Conservation (phyloP, 2,797 vertebrate species). For the Chlorospingus flavigularis region DNA sequence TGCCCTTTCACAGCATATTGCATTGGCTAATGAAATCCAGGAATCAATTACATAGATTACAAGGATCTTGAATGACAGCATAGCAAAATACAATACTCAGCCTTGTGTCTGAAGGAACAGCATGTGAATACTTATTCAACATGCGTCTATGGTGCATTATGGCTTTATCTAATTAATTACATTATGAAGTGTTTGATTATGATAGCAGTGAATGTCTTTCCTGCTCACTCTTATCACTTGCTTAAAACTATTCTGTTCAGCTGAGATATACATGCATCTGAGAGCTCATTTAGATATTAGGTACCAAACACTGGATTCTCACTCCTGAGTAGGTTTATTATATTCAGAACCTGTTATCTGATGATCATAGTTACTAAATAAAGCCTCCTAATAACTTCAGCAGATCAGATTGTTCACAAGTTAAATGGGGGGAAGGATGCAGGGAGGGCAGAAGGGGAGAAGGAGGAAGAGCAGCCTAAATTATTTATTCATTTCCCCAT, state of each 20-base stretch:
- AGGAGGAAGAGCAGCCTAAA: neutral
- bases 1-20: slow-evolving; percentile 2
- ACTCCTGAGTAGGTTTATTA: neutral
- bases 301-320: neutral
- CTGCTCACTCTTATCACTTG: neutral
- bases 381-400: neutral
- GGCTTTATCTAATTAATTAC: slow-evolving; percentile 37
- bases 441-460: fast-evolving
- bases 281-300: neutral
- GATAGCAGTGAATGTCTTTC: slow-evolving; percentile 5
- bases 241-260: slow-evolving; percentile 7
- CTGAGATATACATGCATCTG: neutral
- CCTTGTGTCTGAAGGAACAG: neutral
- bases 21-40: neutral
- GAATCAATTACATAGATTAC: neutral
- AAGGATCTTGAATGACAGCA: neutral
- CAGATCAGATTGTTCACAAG: neutral
- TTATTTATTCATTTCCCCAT: neutral
- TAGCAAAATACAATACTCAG: neutral
- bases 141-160: neutral
- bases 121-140: neutral
- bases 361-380: neutral
- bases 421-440: neutral
- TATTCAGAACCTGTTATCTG: neutral
- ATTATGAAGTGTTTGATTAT: slow-evolving; percentile 14